Conservation (phyloP, 2,797 vertebrate species). For the Falco columbarius region DNA sequence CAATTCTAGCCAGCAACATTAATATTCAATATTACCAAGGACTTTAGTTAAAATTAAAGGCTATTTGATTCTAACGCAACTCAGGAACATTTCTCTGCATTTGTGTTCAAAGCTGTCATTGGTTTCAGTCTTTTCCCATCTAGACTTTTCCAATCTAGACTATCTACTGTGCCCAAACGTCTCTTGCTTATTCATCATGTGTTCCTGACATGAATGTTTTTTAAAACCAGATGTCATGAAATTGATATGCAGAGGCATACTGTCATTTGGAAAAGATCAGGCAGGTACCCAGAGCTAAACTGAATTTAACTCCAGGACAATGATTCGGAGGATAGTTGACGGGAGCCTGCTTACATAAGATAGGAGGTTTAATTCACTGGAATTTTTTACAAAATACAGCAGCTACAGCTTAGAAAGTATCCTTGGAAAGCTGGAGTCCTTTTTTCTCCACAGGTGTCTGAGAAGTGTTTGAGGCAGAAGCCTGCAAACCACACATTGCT, state of each 20-base stretch:
- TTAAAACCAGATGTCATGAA: neutral
- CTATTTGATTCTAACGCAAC: slow-evolving; percentile 1
- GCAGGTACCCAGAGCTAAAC: slow-evolving; percentile 23
- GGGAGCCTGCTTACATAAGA: neutral
- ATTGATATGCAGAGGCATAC: slow-evolving; percentile 36
- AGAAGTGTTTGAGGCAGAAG: neutral
- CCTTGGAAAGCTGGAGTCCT: neutral
- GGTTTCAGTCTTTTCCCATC: neutral
- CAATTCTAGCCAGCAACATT: neutral
- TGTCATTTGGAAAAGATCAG: slow-evolving; percentile 44
- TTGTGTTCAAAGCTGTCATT: neutral
- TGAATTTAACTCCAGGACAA: slow-evolving; percentile 26
- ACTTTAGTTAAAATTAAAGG: slow-evolving; percentile 45
- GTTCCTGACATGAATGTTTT: neutral
- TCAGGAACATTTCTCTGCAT: neutral
- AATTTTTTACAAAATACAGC: neutral
- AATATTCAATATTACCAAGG: neutral
- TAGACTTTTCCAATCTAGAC: neutral
- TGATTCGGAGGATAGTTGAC: neutral
- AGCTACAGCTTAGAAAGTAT: neutral
- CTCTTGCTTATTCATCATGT: neutral
- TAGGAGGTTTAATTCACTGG: neutral
- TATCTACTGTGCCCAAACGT: neutral
- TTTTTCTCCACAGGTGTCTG: neutral
- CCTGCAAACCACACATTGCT: neutral